phyloP scores from a whole-genome alignment of 1,140 invertebrate genomes.

The Harlomillsia oculata region DNA sequence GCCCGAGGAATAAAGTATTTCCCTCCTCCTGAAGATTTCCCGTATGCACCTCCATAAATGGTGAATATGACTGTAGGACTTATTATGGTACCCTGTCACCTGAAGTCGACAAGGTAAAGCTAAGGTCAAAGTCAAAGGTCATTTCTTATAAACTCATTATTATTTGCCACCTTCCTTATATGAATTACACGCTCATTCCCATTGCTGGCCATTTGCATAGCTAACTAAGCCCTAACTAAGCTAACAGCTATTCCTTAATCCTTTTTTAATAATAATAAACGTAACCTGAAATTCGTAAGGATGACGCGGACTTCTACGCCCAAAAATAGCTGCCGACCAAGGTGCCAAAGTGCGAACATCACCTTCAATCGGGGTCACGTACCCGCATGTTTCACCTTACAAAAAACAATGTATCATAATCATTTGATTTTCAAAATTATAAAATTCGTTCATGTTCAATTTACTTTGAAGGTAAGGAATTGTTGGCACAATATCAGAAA shows the following conservation, averaged over 20 bases:
- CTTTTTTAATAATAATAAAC: background rate
- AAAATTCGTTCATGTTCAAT: no score
- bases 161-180: background rate
- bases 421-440: no score
- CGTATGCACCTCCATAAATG: constrained; percentile 12
- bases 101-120: no score
- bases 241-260: background rate
- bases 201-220: background rate
- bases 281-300: background rate
- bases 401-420: no score
- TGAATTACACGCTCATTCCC: background rate
- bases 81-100: constrained; percentile 9
- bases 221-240: background rate
- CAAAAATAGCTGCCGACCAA: background rate
- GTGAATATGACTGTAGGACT: constrained; percentile 5
- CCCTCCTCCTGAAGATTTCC: no score
- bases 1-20: no score
- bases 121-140: no score
- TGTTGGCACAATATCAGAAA: no score
- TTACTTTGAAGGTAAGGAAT: no score
- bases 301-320: background rate
- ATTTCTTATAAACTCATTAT: no score
- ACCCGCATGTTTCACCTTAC: no score
- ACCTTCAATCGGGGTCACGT: background rate
- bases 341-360: background rate